phyloP scores from a whole-genome alignment of 2,888 invertebrate genomes.

The Phytoseiulus persimilis region DNA sequence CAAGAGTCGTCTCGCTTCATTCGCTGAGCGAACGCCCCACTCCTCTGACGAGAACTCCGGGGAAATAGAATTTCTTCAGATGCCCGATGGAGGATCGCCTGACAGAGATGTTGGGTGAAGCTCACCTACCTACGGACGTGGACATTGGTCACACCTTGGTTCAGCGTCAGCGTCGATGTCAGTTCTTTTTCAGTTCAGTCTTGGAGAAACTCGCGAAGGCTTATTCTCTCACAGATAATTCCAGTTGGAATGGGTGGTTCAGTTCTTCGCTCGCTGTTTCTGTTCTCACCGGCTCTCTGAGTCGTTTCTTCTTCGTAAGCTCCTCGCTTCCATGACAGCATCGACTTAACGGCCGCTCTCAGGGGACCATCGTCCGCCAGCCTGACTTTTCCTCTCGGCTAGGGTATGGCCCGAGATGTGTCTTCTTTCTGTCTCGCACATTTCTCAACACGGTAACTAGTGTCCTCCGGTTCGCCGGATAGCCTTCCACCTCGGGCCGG shows the following conservation, averaged over 20 bases:
- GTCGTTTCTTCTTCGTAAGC: background rate
- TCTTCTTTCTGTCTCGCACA: background rate
- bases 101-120: too few relatives aligned
- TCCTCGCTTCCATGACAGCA: background rate
- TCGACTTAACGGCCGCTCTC: background rate
- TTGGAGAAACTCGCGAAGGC: too few relatives aligned
- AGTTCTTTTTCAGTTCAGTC: too few relatives aligned
- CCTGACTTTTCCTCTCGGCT: background rate
- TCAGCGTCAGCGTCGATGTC: too few relatives aligned
- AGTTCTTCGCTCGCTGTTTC: background rate
- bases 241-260: background rate
- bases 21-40: too few relatives aligned
- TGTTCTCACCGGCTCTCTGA: background rate
- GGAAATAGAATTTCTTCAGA: too few relatives aligned
- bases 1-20: too few relatives aligned
- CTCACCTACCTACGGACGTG: too few relatives aligned
- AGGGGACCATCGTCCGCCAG: background rate
- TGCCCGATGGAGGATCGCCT: too few relatives aligned
- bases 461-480: background rate
- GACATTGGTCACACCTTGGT: too few relatives aligned
- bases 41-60: too few relatives aligned
- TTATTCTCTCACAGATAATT: too few relatives aligned
- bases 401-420: background rate
- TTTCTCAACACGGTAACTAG: background rate
- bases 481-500: background rate